Base-by-base conservation (phyloP, 2,797 vertebrate genomes). In the Otus scops region DNA sequence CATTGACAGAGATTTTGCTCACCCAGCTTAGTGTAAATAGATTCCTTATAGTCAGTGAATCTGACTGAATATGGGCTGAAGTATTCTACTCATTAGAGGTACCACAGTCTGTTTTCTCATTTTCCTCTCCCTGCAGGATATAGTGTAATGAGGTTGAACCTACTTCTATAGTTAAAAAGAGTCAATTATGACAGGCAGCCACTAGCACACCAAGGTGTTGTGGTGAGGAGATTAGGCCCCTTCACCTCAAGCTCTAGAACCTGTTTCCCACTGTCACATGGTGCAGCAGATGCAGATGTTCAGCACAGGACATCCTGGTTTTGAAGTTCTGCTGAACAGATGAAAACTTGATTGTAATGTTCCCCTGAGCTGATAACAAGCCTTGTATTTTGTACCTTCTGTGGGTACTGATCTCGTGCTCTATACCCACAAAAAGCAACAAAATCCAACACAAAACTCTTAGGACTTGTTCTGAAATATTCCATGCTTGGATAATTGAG, bases 91-190 rank as follows among this genome's bases (percentile, higher is more conserved):
- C 50, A 19, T 75, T 65, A 88, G 76, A 79, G 54, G 47, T 78
- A 36, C 39, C n/a, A 23, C 69, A 60, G n/a, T 51, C 11, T 6
- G 48, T 61, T 88, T 95, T 76, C 83, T 76, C 36, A 30, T 82
- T 79, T 91, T 92, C 50, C 30, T 92, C 43, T 92, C 88, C 47
- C 71, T 89, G 59, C 63, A 85, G 77, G 54, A 63, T 65, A 26
- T 43, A 27, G 34, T 79, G 57, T 80, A 79, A 48, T 51, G 39
- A 79, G 59, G 20, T 56, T 69, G 47, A 86, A 48, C 30, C 7
- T 86, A 5, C 63, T 88, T 86, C 38, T 78, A 0, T 71, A 51
- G 59, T 77, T 73, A 24, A 64, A 64, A 82, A 74, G 23, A 82
- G 41, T 54, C 39, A 59, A 2, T 75, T 88, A 34, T 0, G 1